phyloP scores from a whole-genome alignment of 2,888 invertebrate species.

The Limenitis arthemis region DNA sequence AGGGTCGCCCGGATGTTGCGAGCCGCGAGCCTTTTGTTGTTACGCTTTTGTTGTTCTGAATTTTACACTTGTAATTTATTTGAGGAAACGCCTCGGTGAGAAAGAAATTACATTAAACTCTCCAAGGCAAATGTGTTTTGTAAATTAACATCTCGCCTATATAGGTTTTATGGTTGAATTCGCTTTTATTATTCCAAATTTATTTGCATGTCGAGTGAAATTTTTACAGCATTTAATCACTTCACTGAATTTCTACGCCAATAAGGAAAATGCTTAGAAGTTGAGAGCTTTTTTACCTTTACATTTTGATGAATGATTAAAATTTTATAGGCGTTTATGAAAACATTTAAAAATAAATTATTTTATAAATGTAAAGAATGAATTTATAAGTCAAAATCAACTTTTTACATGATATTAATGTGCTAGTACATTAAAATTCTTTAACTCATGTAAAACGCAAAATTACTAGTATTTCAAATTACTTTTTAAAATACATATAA shows the following conservation, averaged over 20 bases:
- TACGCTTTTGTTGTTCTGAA: constrained; percentile 70
- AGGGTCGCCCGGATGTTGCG: constrained; percentile 69
- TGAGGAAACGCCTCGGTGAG: constrained; percentile 68
- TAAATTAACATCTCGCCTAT: constrained; percentile 60
- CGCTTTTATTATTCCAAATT: constrained; percentile 31
- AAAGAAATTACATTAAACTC: constrained; percentile 69
- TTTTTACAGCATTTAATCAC: constrained; percentile 14
- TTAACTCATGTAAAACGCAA: too few relatives aligned
- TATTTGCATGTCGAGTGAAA: constrained; percentile 14
- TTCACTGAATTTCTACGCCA: constrained; percentile 8
- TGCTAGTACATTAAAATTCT: too few relatives aligned
- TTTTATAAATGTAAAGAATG: too few relatives aligned
- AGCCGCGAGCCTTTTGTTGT: constrained; percentile 70
- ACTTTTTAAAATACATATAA: too few relatives aligned
- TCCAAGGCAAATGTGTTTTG: constrained; percentile 68
- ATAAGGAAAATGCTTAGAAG: constrained; percentile 1
- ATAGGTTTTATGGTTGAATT: constrained; percentile 44
- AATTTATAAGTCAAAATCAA: too few relatives aligned
- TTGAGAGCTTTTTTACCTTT: neutral
- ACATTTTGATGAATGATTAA: neutral
- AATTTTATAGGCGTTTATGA: neutral
- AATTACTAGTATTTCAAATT: too few relatives aligned
- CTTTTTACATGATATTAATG: too few relatives aligned
- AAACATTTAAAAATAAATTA: neutral
- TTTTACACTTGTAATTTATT: constrained; percentile 73